Evolutionary conservation across 1,140 invertebrate species (phyloP).

Genomic region (Doryteuthis pealeii): DNA sequence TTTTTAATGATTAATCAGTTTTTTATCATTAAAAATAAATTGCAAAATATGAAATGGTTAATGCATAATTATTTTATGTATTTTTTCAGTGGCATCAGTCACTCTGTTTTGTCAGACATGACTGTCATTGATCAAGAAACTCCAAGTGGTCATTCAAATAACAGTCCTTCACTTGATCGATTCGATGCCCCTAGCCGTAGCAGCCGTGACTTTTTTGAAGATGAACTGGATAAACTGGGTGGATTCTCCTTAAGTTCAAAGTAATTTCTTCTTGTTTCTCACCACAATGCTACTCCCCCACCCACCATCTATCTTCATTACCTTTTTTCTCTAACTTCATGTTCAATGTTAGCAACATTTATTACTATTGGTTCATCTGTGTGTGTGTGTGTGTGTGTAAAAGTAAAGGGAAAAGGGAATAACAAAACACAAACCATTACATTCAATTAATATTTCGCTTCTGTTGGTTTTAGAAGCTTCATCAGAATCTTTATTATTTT

Average conservation of each 20-base stretch:
- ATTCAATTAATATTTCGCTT: too few relatives aligned
- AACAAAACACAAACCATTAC: too few relatives aligned
- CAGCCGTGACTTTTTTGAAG: slow-evolving; percentile 56
- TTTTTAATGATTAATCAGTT: neutral
- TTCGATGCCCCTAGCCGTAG: slow-evolving; percentile 27
- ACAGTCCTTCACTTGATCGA: slow-evolving; percentile 28
- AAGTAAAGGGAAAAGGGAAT: too few relatives aligned
- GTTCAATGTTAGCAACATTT: too few relatives aligned
- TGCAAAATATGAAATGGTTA: too few relatives aligned
- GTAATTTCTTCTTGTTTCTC: slow-evolving; percentile 27
- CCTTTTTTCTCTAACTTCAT: too few relatives aligned
- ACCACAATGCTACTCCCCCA: neutral
- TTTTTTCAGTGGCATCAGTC: slow-evolving; percentile 75
- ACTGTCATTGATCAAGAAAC: slow-evolving; percentile 79
- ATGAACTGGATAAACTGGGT: slow-evolving; percentile 63
- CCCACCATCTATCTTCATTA: neutral
- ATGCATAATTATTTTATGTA: too few relatives aligned
- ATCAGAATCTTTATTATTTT: too few relatives aligned
- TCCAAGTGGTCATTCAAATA: slow-evolving; percentile 26
- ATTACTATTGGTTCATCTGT: too few relatives aligned
- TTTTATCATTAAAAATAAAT: too few relatives aligned
- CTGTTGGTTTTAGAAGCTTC: too few relatives aligned
- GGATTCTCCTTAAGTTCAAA: slow-evolving; percentile 54
- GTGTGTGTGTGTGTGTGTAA: too few relatives aligned
- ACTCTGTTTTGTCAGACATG: slow-evolving; percentile 93